Evolutionary conservation across 2,113 vertebrate genomes (phyloP), one percentile per base, ranked within the genome.

Genomic region (Onychostoma macrolepis): DNA sequence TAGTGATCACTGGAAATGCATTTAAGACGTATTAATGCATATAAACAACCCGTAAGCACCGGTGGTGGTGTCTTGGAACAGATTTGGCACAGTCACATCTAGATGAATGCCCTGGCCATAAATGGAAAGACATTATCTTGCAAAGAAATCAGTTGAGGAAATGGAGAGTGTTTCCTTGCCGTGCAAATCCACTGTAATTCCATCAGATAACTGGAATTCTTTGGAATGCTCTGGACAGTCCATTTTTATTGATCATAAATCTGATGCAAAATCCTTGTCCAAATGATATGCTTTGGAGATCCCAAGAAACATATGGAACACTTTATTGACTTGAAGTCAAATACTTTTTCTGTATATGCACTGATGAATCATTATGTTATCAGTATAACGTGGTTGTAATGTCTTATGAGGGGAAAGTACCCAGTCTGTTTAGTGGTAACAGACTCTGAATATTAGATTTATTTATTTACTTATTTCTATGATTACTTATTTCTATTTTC

Each of bases 211-310:
- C 43, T 36, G 43, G 41, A 67, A 7, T 12, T 33, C 21, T 8
- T 9, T 76, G 71, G 77, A 87, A 89, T 85, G 63, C 83, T 19
- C 41, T 83, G 83, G 53, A 61, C 4, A 12, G 13, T 75, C 7
- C n/a, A 6, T 75, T 15, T 53, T n/a, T 45, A 75, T 75, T 45
- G 11, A 13, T 45, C 41, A 45, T 45, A 2, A 75, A 15, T 26
- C 6, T 11, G 38, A 26, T 3, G 21, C 71, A 3, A 12, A 4
- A 41, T 24, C 8, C 19, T 72, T 38, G 69, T 72, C 19, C 36
- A 41, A 9, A 11, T 41, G 0, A 24, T 4, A 10, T 41, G 19
- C 24, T 72, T 41, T n/a, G 38, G 19, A 41, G 9, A 24, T 74
- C 36, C 38, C 38, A 43, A 45, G 24, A 41, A 43, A 43, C 43